Evolutionary conservation across 1,140 invertebrate genomes (phyloP).

Genomic region (Conus betulinus): DNA sequence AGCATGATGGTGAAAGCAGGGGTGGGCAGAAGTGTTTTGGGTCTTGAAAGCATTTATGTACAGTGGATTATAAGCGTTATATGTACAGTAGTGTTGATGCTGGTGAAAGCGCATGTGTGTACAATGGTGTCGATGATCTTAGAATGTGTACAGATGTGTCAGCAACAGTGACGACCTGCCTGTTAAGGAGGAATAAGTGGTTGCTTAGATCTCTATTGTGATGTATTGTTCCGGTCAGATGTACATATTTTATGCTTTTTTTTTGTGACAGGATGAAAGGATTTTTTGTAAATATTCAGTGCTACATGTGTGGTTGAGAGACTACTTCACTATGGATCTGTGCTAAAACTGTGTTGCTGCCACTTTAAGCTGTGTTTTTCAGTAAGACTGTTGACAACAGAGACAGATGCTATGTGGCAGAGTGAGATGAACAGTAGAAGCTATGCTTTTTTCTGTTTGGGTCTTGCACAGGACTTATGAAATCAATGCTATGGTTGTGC

Average conservation of each 20-base stretch:
- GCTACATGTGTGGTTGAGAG: too few relatives aligned
- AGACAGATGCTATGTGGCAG: too few relatives aligned
- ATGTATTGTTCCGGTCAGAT: not conserved
- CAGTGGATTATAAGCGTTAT: not conserved
- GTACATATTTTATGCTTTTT: not conserved
- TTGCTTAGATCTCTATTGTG: constrained; percentile 3
- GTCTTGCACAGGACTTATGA: not conserved
- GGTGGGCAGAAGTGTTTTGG: not conserved
- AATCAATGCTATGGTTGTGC: not conserved
- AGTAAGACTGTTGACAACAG: too few relatives aligned
- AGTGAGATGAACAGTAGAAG: too few relatives aligned
- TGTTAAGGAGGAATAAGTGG: not conserved
- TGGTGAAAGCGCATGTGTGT: constrained; percentile 14
- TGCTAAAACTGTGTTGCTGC: too few relatives aligned
- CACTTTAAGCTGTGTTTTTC: too few relatives aligned
- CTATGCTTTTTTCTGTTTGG: too few relatives aligned
- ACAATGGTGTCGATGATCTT: not conserved
- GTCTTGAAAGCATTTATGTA: not conserved
- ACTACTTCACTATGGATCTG: too few relatives aligned
- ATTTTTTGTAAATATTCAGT: not conserved
- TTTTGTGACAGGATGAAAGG: not conserved
- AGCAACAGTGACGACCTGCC: constrained; percentile 8
- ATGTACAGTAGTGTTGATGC: not conserved
- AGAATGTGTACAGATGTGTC: not conserved
- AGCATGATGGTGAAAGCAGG: too few relatives aligned